Evolutionary conservation across 2,797 vertebrate species (phyloP).

Genomic region (Lutjanus argentimaculatus): DNA sequence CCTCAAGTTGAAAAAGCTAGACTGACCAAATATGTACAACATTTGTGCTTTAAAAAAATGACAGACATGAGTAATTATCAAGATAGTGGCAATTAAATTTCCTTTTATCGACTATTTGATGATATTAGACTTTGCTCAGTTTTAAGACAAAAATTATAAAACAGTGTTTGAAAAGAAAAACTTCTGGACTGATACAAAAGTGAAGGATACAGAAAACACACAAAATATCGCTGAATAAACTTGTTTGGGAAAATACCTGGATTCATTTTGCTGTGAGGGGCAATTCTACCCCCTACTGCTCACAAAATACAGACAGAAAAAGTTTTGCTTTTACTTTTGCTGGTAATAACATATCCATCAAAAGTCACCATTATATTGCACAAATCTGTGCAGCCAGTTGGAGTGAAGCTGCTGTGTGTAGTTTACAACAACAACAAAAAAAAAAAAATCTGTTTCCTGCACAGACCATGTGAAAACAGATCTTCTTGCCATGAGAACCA

Average conservation of each 20-base stretch:
- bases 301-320: background rate
- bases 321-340: background rate
- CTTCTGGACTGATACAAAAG: too few relatives aligned
- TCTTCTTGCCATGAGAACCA: background rate
- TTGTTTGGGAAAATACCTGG: rapidly evolving
- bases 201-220: too few relatives aligned
- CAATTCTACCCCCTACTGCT: too few relatives aligned
- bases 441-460: background rate
- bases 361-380: background rate
- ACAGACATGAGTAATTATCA: too few relatives aligned
- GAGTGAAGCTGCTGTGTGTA: background rate
- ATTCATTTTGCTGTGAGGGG: background rate
- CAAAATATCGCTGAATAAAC: background rate
- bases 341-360: background rate
- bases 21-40: too few relatives aligned
- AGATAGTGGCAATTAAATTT: too few relatives aligned
- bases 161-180: background rate
- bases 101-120: background rate
- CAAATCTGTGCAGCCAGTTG: background rate
- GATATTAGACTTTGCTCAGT: background rate
- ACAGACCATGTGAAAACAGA: conserved; percentile 16
- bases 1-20: too few relatives aligned
- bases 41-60: too few relatives aligned
- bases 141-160: background rate
- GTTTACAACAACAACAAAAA: background rate